Percentiles rank a stretch among this genome's conserved stretches.
Evolutionary conservation across 2,888 invertebrate species (phyloP).

Genomic region (Terebella lapidaria): DNA sequence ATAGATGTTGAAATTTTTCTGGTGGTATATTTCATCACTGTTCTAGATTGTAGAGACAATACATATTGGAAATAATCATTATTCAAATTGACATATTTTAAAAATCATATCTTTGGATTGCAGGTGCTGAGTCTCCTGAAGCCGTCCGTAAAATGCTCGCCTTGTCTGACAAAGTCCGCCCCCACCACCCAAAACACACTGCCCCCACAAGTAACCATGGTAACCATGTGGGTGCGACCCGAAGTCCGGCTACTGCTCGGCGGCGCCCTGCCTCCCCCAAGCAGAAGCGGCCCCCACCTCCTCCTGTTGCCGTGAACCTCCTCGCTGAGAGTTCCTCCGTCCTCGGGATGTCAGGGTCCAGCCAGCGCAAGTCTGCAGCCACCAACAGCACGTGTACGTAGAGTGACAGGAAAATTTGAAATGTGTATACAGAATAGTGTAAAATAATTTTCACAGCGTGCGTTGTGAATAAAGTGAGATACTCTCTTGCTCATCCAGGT

Average conservation of each 20-base stretch:
- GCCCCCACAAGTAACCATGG: conserved; percentile 70
- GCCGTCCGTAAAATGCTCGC: conserved; percentile 92
- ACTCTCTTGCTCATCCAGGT: too few relatives aligned
- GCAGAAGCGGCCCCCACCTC: conserved; percentile 55
- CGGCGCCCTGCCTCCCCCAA: conserved; percentile 1
- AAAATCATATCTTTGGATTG: neutral
- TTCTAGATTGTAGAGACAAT: too few relatives aligned
- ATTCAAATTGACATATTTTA: neutral
- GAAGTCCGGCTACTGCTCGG: neutral
- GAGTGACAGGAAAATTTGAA: neutral
- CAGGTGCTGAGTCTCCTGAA: conserved; percentile 88
- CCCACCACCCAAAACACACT: conserved; percentile 61
- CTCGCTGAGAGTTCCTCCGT: conserved; percentile 94
- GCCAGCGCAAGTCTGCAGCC: conserved; percentile 64
- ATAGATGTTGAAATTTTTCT: too few relatives aligned
- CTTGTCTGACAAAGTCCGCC: conserved; percentile 60
- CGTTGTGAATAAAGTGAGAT: too few relatives aligned
- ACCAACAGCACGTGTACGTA: neutral
- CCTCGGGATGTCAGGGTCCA: conserved; percentile 84
- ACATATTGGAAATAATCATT: too few relatives aligned
- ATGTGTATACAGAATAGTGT: neutral
- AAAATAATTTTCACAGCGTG: neutral
- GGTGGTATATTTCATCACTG: too few relatives aligned
- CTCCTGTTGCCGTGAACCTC: conserved; percentile 70
- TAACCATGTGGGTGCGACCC: neutral